Percentiles rank a stretch among this genome's conserved stretches.
Conservation (phyloP, 2,113 vertebrate species). For the Ciconia stormi region DNA sequence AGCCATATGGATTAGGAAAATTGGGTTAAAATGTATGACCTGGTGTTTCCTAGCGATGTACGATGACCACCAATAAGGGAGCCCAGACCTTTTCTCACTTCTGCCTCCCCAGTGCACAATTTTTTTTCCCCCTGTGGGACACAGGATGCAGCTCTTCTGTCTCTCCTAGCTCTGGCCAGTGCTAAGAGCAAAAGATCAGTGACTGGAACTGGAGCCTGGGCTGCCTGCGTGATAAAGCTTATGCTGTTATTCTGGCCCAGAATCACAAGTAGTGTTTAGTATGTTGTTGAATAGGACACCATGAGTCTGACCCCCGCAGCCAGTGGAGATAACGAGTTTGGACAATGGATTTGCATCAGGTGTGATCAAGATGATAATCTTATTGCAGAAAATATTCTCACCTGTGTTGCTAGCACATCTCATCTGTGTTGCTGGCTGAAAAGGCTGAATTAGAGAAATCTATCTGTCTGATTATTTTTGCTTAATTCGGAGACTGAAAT, state of each 20-base stretch:
- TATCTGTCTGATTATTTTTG: neutral
- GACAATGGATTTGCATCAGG: neutral
- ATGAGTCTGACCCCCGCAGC: neutral
- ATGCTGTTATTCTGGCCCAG: neutral
- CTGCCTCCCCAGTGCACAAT: neutral
- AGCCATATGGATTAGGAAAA: neutral
- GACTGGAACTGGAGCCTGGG: neutral
- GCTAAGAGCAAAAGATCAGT: neutral
- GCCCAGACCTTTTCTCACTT: neutral
- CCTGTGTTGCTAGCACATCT: neutral
- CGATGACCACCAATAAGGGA: rapidly evolving
- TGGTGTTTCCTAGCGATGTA: neutral
- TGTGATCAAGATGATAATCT: neutral
- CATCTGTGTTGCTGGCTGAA: neutral
- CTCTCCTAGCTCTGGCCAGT: neutral
- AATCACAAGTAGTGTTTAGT: neutral
- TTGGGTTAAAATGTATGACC: neutral
- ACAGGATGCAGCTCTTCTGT: neutral
- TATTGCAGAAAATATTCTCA: neutral
- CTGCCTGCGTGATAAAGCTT: neutral
- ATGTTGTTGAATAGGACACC: neutral
- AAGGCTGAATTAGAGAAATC: neutral
- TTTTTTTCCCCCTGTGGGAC: neutral
- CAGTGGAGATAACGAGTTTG: neutral
- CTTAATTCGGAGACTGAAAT: neutral